Base-by-base conservation (phyloP, 1,140 invertebrate species). In the Cephus cinctus region DNA sequence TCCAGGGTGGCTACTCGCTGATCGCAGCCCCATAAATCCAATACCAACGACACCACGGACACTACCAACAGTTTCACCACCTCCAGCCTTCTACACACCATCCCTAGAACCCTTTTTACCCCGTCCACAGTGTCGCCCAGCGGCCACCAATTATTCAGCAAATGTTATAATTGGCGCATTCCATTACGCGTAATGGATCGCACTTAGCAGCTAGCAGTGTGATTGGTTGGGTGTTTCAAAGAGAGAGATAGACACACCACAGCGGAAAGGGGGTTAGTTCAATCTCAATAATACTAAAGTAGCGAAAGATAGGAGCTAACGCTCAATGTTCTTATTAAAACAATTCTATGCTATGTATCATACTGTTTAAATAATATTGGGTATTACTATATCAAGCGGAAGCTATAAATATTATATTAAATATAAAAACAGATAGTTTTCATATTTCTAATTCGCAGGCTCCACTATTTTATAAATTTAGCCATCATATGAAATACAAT, bases 141-240 rank as follows among this genome's bases (percentile, higher is more conserved):
- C 59, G 57, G 52, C 51, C 56, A 63, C 63, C 65, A 73, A 75
- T 74, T 74, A 74, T 74, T 72, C 69, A 71, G 64, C 71, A 74
- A 74, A 74, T 72, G 67, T 74, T 72, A 72, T 73, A 73, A 73
- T 73, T 72, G 69, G 68, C 64, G 71, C 72, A 73, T 72, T 75
- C 72, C 72, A 73, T 73, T 75, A 75, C 65, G 63, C 62, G 65
- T 73, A 73, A 75, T 75, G 69, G 72, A 73, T 72, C 71, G 71
- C 72, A 72, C 72, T 69, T 67, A 69, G 65, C 63, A 58, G 67
- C 57, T 58, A 47, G 43, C 50, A 63, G 61, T 66, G 63, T 67
- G 66, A 66, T 66, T 67, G 65, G 64, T 50, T 41, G 53, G 48
- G 30, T 42, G 46, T 42, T 40, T 44, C 49, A 30, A 42, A 45